phyloP scores from a whole-genome alignment of 2,888 invertebrate species.

The Lamellibrachia columna region DNA sequence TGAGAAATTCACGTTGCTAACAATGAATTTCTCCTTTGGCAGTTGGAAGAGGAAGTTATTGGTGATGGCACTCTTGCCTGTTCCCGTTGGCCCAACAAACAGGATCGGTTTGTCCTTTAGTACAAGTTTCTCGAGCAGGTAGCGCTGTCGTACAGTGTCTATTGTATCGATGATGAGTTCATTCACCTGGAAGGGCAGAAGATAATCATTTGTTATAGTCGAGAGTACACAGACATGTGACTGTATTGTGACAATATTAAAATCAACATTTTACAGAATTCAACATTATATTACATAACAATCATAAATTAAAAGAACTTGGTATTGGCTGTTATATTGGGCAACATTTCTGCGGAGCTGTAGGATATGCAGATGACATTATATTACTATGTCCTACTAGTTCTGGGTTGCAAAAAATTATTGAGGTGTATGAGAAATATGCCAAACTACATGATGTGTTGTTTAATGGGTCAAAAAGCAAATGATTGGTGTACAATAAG shows the following conservation, averaged over 20 bases:
- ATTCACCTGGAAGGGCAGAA: conserved; percentile 44
- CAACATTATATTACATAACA: not conserved
- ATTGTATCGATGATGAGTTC: conserved; percentile 62
- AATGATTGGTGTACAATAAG: too few species aligned
- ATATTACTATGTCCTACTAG: too few species aligned
- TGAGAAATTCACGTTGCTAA: conserved; percentile 64
- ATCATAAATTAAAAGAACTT: too few species aligned
- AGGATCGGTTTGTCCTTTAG: conserved; percentile 53
- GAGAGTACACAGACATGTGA: not conserved
- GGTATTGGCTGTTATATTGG: too few species aligned
- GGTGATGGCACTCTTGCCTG: conserved; percentile 64
- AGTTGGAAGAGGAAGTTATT: conserved; percentile 59
- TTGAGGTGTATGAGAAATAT: too few species aligned
- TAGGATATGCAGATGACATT: too few species aligned
- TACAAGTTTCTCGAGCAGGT: conserved; percentile 58
- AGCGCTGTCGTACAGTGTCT: conserved; percentile 61
- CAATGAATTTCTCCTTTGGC: conserved; percentile 60
- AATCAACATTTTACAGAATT: not conserved
- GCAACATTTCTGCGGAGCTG: too few species aligned
- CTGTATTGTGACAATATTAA: not conserved
- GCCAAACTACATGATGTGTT: too few species aligned
- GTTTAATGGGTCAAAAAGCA: too few species aligned
- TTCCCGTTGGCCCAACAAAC: conserved; percentile 65
- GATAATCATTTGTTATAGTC: not conserved
- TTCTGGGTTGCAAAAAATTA: too few species aligned